Base-by-base conservation (phyloP, 2,113 vertebrate species). In the Xiphias gladius region DNA sequence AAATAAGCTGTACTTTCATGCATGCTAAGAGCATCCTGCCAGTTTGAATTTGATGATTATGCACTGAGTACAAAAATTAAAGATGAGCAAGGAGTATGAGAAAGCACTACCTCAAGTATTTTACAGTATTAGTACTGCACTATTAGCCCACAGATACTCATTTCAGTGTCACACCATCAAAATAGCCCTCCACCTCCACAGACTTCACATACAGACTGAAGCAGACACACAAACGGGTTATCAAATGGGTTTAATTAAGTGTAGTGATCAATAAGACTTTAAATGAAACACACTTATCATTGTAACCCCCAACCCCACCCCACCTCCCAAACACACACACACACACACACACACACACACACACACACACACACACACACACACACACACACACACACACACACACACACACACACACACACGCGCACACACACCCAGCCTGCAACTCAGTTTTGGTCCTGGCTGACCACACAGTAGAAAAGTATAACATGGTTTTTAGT, bases 271-370 rank as follows among this genome's bases (percentile, higher is more conserved):
- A 94, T 93, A 91, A 54, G 50, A 62, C 61, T 76, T 76, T 67
- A 92, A 93, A 94, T 93, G 76, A 93, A 93, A 93, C 77, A 87
- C 84, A 92, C 89, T 90, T 63, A 80, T 93, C 90, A 93, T 32
- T 88, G 74, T 54, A 66, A 76, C 46, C 61, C 7, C 4, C 48
- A 3, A 39, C 37, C 5, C 50, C 20, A 9, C 50, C 22, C 2
- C 22, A 30, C 61, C 12, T 5, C 50, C 32, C 32, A 35, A 35
- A 35, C 32, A 35, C 6, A n/a, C n/a, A n/a, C n/a, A n/a, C n/a
- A n/a, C n/a, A n/a, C n/a, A n/a, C n/a, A n/a, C n/a, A n/a, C n/a
- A n/a, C n/a, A n/a, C n/a, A n/a, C n/a, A n/a, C n/a, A n/a, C n/a
- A n/a, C n/a, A n/a, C n/a, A n/a, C n/a, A n/a, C n/a, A n/a, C n/a